These are phyloP conservation scores for Tetanocera ferruginea DNA, from an alignment of 2,888 invertebrate species.

Conservation along the genomic window DNA sequence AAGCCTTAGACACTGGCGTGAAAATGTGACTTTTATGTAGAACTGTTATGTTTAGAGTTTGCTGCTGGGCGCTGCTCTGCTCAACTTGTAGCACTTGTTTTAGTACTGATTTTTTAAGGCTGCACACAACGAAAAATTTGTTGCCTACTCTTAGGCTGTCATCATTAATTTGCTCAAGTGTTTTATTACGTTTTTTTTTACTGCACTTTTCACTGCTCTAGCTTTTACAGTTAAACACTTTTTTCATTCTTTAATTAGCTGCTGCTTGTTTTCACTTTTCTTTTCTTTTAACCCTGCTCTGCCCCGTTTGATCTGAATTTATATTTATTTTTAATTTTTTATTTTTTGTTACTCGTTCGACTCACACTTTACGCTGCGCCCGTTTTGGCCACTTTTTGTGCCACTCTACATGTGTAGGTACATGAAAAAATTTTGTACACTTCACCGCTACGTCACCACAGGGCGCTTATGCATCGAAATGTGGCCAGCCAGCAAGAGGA, in stretches of 20 bases:
- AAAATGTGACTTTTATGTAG: background rate
- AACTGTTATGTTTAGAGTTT: background rate
- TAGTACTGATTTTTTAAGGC: background rate
- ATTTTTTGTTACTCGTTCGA: background rate
- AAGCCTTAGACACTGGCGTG: too few relatives aligned
- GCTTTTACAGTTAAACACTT: background rate
- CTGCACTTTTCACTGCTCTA: background rate
- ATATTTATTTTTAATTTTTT: background rate
- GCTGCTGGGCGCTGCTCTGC: background rate
- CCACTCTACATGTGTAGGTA: background rate
- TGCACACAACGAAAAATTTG: background rate
- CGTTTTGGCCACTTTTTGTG: constrained; percentile 4
- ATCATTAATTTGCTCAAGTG: background rate
- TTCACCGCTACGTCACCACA: too few relatives aligned
- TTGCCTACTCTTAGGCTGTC: constrained; percentile 8
- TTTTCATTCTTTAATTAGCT: background rate
- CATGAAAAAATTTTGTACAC: too few relatives aligned
- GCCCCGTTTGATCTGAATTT: background rate
- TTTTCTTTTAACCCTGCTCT: background rate
- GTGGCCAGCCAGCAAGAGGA: too few relatives aligned
- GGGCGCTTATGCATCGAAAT: too few relatives aligned
- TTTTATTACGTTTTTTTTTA: background rate
- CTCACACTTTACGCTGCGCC: background rate
- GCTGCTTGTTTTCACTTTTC: background rate
- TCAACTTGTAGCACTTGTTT: background rate